Evolutionary conservation across 2,888 invertebrate genomes (phyloP).

Genomic region (Chironomus tentans): DNA sequence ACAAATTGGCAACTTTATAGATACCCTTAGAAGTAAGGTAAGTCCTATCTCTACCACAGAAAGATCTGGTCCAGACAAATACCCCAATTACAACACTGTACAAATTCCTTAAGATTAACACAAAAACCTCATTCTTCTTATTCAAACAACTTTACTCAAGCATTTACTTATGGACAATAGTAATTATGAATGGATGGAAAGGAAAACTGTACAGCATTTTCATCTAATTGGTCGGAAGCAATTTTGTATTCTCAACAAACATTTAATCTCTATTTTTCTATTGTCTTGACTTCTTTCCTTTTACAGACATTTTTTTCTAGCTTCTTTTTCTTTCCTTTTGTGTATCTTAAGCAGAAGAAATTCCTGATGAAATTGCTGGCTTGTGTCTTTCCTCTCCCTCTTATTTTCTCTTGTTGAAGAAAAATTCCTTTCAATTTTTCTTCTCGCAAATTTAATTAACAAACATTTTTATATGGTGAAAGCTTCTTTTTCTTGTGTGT

Average conservation of each 20-base stretch:
- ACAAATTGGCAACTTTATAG: too few species aligned
- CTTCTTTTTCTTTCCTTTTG: background rate
- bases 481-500: too few species aligned
- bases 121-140: background rate
- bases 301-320: background rate
- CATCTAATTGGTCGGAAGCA: slow-evolving; percentile 12
- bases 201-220: background rate
- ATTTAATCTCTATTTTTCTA: background rate
- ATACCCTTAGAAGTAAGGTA: too few species aligned
- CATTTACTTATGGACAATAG: background rate
- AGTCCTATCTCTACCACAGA: too few species aligned
- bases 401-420: too few species aligned
- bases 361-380: too few species aligned
- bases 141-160: background rate
- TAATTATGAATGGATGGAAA: slow-evolving; percentile 14
- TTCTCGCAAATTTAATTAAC: too few species aligned
- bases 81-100: background rate
- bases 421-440: too few species aligned
- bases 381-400: too few species aligned
- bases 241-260: slow-evolving; percentile 9
- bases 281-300: background rate
- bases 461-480: too few species aligned
- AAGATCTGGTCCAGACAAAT: too few species aligned
- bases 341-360: background rate
- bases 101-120: background rate